Evolutionary conservation across 2,888 invertebrate species (phyloP), one percentile per base, ranked within the genome.

Genomic region (Sisyra terminalis): DNA sequence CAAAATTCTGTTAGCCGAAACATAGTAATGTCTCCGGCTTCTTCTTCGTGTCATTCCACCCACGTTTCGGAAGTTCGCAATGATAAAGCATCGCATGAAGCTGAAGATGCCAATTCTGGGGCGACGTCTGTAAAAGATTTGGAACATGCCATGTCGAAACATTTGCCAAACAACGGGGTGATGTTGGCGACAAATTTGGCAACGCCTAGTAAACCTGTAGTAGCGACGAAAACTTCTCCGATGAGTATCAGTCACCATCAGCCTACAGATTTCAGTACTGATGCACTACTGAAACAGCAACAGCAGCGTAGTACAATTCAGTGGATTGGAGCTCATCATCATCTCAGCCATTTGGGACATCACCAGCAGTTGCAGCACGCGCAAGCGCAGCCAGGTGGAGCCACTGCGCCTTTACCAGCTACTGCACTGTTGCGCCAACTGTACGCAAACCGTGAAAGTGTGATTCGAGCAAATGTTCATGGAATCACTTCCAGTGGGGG

Each of bases 71-170:
- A 61, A 57, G 31, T 62, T 64, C 43, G 60, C 63, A 52, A 66
- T 53, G 29, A 49, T 55, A 37, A 37, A 9, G 61, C 58, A 45
- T 53, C 57, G 6, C 57, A 56, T 14, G 60, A 56, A 13, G 65
- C 64, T 50, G 63, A 69, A 29, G 67, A 69, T 49, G 60, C 64
- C 29, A 49, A 59, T 35, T 56, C 59, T 13, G 51, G 64, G 44
- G 57, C 55, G 0, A 72, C 75, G 1, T 84, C 88, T 2, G 89
- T 90, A 0, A 88, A 90, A 61, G 92, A 93, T 54, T 67, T 94
- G 51, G 93, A 94, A 61, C 89, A 92, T 56, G 93, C 89, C 37
- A 94, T 94, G 93, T 92, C 93, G 14, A 92, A 92, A 57, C 93
- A 93, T 65, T 66, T 94, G 45, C 86, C 86, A 0, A 63, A 11